Percentiles rank a stretch among this genome's conserved stretches.
Evolutionary conservation across 2,888 invertebrate species (phyloP).

Genomic region (Apeira syringaria): DNA sequence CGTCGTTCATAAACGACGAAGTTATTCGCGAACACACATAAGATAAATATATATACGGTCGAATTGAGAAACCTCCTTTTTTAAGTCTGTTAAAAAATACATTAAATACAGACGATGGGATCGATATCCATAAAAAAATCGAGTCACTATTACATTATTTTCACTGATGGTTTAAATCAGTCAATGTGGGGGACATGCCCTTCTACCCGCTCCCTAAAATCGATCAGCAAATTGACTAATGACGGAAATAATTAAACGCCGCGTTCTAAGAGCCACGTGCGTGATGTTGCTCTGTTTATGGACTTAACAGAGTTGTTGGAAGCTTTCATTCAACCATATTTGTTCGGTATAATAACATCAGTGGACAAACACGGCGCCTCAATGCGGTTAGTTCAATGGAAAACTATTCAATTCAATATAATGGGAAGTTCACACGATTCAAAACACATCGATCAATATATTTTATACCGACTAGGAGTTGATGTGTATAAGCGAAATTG

Average conservation of each 20-base stretch:
- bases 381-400: conserved; percentile 21
- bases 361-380: conserved; percentile 41
- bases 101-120: neutral
- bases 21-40: too few species aligned
- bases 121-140: conserved; percentile 17
- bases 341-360: conserved; percentile 39
- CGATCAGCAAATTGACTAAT: conserved; percentile 27
- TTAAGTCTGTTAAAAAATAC: too few species aligned
- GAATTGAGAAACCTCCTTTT: too few species aligned
- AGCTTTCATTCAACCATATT: conserved; percentile 35
- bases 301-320: conserved; percentile 24
- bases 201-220: conserved; percentile 24
- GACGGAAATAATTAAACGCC: conserved; percentile 31
- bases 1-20: too few species aligned
- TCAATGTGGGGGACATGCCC: conserved; percentile 25
- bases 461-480: too few species aligned
- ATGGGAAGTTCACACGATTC: neutral
- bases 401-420: conserved; percentile 18
- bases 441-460: too few species aligned
- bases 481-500: too few species aligned
- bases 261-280: conserved; percentile 28
- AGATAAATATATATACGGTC: too few species aligned
- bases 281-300: conserved; percentile 17
- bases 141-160: conserved; percentile 29
- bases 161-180: conserved; percentile 15